These are phyloP conservation scores for Ophiodon elongatus DNA, from an alignment of 2,113 vertebrate genomes.

Conservation along the genomic window DNA sequence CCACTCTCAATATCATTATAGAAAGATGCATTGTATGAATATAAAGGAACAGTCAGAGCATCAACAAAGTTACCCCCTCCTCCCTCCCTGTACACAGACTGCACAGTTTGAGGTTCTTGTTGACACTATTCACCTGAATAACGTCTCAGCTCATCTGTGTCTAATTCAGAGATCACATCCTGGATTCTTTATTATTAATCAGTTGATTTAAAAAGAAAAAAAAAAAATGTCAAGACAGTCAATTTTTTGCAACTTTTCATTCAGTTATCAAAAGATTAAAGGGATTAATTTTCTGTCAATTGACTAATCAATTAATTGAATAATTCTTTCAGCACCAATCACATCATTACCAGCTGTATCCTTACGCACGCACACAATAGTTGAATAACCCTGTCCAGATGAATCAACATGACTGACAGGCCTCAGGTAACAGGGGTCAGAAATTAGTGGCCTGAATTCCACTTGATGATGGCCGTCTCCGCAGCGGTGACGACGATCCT, in stretches of 20 bases:
- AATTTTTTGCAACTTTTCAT: not conserved
- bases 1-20: constrained; percentile 54
- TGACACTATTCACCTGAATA: not conserved
- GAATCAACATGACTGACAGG: constrained; percentile 68
- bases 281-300: not conserved
- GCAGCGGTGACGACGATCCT: constrained; percentile 31
- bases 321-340: not conserved
- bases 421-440: constrained; percentile 68
- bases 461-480: constrained; percentile 47
- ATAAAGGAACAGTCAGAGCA: constrained; percentile 35
- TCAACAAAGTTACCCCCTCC: constrained; percentile 1
- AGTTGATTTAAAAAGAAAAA: not conserved
- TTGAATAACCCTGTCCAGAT: constrained; percentile 57
- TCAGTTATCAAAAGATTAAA: not conserved
- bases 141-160: not conserved
- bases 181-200: not conserved
- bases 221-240: not conserved
- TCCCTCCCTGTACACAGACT: not conserved
- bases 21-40: constrained; percentile 31
- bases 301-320: not conserved
- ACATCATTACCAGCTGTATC: constrained; percentile 9
- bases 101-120: not conserved
- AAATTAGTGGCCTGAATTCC: constrained; percentile 49
- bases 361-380: constrained; percentile 8
- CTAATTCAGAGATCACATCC: not conserved